Conservation (phyloP, 2,113 vertebrate species). For the Nematolebias whitei region DNA sequence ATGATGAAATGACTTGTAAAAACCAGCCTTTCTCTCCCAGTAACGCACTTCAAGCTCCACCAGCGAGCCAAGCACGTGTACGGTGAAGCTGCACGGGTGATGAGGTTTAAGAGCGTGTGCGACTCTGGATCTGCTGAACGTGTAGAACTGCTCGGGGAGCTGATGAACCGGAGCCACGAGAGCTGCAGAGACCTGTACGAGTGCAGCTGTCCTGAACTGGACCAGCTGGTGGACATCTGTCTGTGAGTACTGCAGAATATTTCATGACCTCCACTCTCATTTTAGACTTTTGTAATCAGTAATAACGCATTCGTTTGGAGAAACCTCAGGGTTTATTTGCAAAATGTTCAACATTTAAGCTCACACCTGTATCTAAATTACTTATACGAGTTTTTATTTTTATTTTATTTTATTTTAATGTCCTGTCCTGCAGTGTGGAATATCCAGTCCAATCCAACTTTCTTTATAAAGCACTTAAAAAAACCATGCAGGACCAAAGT, state of each 20-base stretch:
- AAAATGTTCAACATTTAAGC: too few relatives aligned
- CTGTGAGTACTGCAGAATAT: constrained; percentile 82
- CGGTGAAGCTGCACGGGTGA: constrained; percentile 89
- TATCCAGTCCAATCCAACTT: too few relatives aligned
- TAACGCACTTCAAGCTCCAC: constrained; percentile 87
- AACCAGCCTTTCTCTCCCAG: constrained; percentile 68
- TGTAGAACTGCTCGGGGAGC: constrained; percentile 84
- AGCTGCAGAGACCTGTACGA: constrained; percentile 96
- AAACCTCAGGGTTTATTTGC: not conserved
- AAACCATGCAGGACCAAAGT: too few relatives aligned
- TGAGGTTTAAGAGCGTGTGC: constrained; percentile 88
- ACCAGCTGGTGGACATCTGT: constrained; percentile 92
- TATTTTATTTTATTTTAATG: not conserved
- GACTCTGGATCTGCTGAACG: constrained; percentile 78
- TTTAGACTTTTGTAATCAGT: too few relatives aligned
- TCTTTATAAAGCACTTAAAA: too few relatives aligned
- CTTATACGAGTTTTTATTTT: too few relatives aligned
- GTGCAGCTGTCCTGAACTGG: constrained; percentile 94
- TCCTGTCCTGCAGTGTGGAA: too few relatives aligned
- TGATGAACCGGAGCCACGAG: constrained; percentile 93
- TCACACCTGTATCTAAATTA: too few relatives aligned
- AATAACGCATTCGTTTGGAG: not conserved
- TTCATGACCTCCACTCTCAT: not conserved
- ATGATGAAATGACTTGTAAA: too few relatives aligned
- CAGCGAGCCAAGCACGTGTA: constrained; percentile 95